A percentile compares a stretch with the other conserved stretches of the same genome.
Evolutionary conservation across 2,113 vertebrate genomes (phyloP).

Genomic region (Microcebus ravelobensis): DNA sequence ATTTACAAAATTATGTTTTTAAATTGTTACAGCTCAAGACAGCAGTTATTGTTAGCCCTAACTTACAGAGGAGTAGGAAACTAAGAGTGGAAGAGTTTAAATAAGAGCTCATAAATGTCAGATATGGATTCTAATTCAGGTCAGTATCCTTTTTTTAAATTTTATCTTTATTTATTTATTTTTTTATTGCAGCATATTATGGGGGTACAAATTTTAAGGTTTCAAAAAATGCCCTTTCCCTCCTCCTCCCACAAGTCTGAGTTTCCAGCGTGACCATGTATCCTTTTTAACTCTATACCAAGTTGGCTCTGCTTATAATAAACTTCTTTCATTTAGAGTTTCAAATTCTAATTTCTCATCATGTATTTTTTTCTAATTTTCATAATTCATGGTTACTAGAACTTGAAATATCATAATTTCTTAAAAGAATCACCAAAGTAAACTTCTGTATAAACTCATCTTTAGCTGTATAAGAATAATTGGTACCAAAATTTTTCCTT

Average conservation of each 20-base stretch:
- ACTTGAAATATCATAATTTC: slow-evolving; percentile 31
- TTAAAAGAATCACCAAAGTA: slow-evolving; percentile 49
- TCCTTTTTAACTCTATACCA: neutral
- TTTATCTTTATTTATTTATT: too few species aligned
- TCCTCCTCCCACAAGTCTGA: too few species aligned
- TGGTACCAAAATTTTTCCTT: slow-evolving; percentile 40
- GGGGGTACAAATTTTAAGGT: too few species aligned
- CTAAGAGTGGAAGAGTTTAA: neutral
- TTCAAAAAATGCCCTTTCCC: too few species aligned
- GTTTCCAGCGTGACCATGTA: neutral
- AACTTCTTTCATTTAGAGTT: neutral
- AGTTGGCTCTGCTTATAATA: neutral
- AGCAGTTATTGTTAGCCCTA: neutral
- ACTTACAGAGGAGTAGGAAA: neutral
- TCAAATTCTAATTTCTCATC: neutral
- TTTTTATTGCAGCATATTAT: too few species aligned
- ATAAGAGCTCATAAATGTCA: neutral
- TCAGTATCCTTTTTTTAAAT: neutral
- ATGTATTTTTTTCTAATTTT: neutral
- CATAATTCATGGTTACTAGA: slow-evolving; percentile 7
- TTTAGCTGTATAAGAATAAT: slow-evolving; percentile 43
- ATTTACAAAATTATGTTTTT: neutral
- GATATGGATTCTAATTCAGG: neutral
- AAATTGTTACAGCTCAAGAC: neutral
- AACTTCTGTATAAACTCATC: slow-evolving; percentile 42